Conservation (phyloP, 2,113 vertebrate genomes). For the Lasiurus cinereus region DNA sequence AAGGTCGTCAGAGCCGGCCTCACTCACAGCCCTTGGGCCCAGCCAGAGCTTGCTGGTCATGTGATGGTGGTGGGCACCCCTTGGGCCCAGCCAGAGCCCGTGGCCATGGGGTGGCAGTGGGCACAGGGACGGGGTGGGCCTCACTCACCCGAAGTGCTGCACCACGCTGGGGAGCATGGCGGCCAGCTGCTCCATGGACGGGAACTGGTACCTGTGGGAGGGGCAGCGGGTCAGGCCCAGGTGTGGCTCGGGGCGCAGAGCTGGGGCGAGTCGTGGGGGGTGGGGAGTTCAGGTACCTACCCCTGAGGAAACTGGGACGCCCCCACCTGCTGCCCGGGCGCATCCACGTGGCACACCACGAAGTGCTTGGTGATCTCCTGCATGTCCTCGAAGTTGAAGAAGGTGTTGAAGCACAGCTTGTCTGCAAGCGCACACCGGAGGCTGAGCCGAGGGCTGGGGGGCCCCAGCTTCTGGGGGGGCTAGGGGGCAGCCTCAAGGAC, state of each 20-base stretch:
- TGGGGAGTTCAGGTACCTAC: conserved; percentile 86
- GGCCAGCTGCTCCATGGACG: conserved; percentile 98
- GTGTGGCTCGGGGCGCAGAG: accelerated
- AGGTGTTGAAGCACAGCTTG: conserved; percentile 97
- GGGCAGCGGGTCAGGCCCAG: background rate
- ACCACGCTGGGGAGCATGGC: conserved; percentile 97
- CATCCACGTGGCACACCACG: conserved; percentile 97
- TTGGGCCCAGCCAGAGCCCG: too few species aligned
- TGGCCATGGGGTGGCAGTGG: background rate
- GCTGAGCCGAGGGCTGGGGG: background rate
- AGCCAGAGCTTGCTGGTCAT: too few species aligned
- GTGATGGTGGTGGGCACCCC: too few species aligned
- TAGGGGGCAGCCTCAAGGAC: background rate
- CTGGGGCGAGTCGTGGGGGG: background rate
- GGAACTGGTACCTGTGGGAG: conserved; percentile 94
- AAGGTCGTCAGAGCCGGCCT: background rate
- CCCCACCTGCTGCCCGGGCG: conserved; percentile 95
- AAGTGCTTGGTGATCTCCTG: conserved; percentile 99
- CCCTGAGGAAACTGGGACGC: conserved; percentile 96
- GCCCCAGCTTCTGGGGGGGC: background rate
- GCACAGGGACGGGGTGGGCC: background rate
- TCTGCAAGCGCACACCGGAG: conserved; percentile 88
- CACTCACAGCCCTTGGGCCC: background rate
- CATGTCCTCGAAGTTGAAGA: conserved; percentile 99
- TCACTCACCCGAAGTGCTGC: conserved; percentile 96